phyloP scores from a whole-genome alignment of 2,797 vertebrate species.

The Clarias pachynema region DNA sequence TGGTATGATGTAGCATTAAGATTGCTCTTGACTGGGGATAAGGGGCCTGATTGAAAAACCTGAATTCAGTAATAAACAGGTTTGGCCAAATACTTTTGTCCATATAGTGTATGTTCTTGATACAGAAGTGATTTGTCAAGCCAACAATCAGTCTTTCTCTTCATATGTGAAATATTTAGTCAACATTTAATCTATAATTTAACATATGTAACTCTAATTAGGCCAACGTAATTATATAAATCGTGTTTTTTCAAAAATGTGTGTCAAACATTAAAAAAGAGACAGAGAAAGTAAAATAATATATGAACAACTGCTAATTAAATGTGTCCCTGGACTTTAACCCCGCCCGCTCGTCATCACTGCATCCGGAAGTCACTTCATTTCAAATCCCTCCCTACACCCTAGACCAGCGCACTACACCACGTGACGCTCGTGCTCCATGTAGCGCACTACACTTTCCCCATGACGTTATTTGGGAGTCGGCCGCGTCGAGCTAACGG shows the following conservation, averaged over 20 bases:
- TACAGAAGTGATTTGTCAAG: not conserved
- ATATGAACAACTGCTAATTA: not conserved
- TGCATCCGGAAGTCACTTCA: conserved; percentile 5
- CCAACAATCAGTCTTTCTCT: not conserved
- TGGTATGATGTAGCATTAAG: no score
- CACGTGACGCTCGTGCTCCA: not conserved
- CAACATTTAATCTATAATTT: not conserved
- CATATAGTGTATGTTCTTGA: not conserved
- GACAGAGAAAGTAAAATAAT: not conserved
- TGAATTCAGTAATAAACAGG: no score
- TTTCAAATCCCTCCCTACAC: not conserved
- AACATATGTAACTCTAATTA: no score
- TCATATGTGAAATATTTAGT: not conserved
- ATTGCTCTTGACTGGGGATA: no score
- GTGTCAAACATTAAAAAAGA: not conserved
- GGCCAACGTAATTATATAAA: no score
- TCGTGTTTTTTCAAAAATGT: no score
- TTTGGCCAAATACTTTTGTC: no score
- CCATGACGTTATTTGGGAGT: not conserved
- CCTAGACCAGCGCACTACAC: not conserved
- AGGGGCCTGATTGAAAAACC: no score
- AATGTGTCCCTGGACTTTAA: not conserved
- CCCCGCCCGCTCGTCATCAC: not conserved
- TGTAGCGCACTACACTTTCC: not conserved
- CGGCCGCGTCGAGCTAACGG: conserved; percentile 56